A percentile compares a stretch with the other conserved stretches of the same genome.
Evolutionary conservation across 2,113 vertebrate genomes (phyloP).

Genomic region (Vanacampus margaritifer): DNA sequence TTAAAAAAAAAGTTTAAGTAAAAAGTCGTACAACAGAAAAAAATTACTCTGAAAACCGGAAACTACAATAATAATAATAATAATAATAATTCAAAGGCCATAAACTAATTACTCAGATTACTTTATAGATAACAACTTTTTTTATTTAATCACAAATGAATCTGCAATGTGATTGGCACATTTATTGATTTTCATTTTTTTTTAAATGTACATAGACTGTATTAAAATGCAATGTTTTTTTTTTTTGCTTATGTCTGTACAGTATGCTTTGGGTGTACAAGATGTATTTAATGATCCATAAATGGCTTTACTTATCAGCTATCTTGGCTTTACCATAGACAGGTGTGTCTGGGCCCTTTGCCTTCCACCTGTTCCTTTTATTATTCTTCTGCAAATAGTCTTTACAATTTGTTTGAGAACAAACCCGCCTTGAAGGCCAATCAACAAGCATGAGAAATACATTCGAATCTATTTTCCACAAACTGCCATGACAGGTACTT

Average conservation of each 20-base stretch:
- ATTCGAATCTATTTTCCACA: constrained; percentile 13
- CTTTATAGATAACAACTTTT: no score
- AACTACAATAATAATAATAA: no score
- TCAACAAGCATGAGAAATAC: constrained; percentile 34
- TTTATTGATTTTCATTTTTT: no score
- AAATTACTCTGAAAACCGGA: no score
- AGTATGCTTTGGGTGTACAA: background rate
- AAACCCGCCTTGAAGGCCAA: constrained; percentile 26
- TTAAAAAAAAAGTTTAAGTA: no score
- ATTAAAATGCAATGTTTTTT: background rate
- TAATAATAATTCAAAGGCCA: no score
- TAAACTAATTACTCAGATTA: no score
- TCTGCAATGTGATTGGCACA: no score
- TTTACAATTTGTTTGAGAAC: constrained; percentile 76
- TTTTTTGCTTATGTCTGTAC: background rate
- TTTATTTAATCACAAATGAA: no score
- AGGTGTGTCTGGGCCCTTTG: constrained; percentile 65
- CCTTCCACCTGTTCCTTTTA: constrained; percentile 79
- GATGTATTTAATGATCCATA: constrained; percentile 43
- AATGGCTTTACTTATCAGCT: constrained; percentile 60
- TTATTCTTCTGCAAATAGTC: constrained; percentile 62
- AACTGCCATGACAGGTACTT: background rate
- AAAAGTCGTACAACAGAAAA: no score
- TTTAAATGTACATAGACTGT: no score
- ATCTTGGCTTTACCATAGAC: constrained; percentile 40